Evolutionary conservation across 2,888 invertebrate genomes (phyloP).

Genomic region (Isoperla grammatica): DNA sequence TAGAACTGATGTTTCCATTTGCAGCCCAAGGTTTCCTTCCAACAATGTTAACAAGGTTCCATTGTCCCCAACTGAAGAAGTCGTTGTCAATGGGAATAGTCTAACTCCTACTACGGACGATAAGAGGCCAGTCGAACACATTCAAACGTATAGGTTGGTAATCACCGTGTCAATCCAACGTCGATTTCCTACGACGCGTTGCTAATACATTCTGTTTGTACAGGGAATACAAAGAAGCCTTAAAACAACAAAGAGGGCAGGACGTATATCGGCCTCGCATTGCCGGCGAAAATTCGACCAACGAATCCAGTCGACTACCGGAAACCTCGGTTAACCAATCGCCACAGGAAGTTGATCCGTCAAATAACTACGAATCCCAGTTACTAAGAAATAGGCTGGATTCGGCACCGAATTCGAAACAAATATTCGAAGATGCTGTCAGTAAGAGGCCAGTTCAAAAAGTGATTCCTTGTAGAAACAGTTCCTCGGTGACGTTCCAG

Average conservation of each 20-base stretch:
- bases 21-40: constrained; percentile 27
- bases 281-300: constrained; percentile 4
- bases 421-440: constrained; percentile 48
- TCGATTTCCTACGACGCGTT: neutral
- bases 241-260: constrained; percentile 77
- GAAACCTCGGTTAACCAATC: neutral
- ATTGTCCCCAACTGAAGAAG: constrained; percentile 25
- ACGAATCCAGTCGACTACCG: neutral
- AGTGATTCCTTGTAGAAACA: constrained; percentile 69
- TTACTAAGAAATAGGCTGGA: constrained; percentile 45
- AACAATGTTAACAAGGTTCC: constrained; percentile 26
- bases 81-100: constrained; percentile 52
- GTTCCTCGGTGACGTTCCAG: constrained; percentile 27
- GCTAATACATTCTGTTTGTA: constrained; percentile 35
- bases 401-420: constrained; percentile 41
- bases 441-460: constrained; percentile 68
- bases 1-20: constrained; percentile 27
- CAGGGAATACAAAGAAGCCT: constrained; percentile 85
- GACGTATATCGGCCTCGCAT: constrained; percentile 66
- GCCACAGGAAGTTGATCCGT: constrained; percentile 8
- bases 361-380: constrained; percentile 35
- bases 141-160: constrained; percentile 70
- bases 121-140: constrained; percentile 59
- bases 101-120: constrained; percentile 49
- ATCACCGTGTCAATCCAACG: neutral